Evolutionary conservation across 1,140 invertebrate genomes (phyloP).

Genomic region (Brachionus rubens): DNA sequence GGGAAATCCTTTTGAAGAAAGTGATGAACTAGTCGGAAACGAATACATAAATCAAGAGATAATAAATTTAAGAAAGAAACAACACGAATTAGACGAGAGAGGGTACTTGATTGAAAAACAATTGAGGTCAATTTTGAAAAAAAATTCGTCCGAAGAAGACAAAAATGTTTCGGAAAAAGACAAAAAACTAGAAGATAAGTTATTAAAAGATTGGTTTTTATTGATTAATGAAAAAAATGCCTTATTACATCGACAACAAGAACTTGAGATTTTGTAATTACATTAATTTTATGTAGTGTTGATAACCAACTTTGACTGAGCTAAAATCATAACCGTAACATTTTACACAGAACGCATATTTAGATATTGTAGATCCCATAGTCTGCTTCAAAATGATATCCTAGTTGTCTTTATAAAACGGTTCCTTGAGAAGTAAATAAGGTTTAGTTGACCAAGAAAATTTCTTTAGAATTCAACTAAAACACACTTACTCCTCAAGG

Average conservation of each 20-base stretch:
- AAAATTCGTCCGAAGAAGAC: not conserved
- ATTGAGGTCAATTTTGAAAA: constrained; percentile 15
- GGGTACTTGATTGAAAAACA: constrained; percentile 10
- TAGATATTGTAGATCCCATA: no score
- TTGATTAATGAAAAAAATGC: constrained; percentile 37
- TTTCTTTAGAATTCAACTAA: not conserved
- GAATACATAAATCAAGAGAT: constrained; percentile 39
- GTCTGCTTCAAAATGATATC: no score
- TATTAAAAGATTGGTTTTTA: constrained; percentile 44
- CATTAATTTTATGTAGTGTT: not conserved
- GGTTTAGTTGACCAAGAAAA: no score
- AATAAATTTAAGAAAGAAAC: constrained; percentile 9
- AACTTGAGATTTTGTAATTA: constrained; percentile 44
- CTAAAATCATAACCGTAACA: no score
- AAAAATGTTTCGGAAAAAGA: not conserved
- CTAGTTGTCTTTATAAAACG: no score
- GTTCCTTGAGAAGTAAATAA: no score
- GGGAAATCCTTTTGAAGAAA: constrained; percentile 18
- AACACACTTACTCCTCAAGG: no score
- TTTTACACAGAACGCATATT: no score
- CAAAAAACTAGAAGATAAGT: constrained; percentile 20
- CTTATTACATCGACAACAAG: constrained; percentile 33
- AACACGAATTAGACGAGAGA: constrained; percentile 36
- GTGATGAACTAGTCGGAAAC: not conserved
- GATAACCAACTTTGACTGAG: no score